Conservation (phyloP, 2,888 invertebrate species). For the Agonopterix arenella region DNA sequence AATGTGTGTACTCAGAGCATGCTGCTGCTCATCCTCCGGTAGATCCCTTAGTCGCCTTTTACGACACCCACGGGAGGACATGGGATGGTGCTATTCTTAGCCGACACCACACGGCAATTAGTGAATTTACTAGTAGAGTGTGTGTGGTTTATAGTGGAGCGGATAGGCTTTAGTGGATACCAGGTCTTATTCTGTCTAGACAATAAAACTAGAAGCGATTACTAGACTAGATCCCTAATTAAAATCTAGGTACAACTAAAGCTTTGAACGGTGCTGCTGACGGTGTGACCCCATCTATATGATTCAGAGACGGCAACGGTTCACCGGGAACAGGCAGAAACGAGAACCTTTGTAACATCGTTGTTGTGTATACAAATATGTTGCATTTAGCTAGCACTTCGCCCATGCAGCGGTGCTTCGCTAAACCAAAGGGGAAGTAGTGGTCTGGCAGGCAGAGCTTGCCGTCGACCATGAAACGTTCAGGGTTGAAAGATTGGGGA, state of each 20-base stretch:
- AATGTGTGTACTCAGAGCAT: too few species aligned
- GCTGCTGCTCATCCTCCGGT: too few species aligned
- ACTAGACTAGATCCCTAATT: conserved; percentile 1
- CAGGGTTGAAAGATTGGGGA: conserved; percentile 84
- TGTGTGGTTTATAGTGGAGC: too few species aligned
- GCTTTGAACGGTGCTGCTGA: conserved; percentile 85
- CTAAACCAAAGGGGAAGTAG: conserved; percentile 87
- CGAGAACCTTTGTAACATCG: conserved; percentile 84
- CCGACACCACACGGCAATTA: too few species aligned
- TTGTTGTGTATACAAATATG: conserved; percentile 85
- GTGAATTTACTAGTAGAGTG: too few species aligned
- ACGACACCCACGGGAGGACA: too few species aligned
- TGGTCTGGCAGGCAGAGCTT: conserved; percentile 80
- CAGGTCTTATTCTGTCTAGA: too few species aligned
- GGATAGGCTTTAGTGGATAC: too few species aligned
- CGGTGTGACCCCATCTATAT: conserved; percentile 87
- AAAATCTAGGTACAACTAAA: conserved; percentile 71
- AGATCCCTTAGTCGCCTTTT: too few species aligned
- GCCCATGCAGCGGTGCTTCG: conserved; percentile 89
- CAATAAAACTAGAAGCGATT: too few species aligned
- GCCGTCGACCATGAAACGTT: conserved; percentile 81
- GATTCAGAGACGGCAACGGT: conserved; percentile 78
- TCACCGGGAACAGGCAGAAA: conserved; percentile 81
- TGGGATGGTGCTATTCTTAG: too few species aligned
- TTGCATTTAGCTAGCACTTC: conserved; percentile 85